Base-by-base conservation (phyloP, 2,888 invertebrate species). In the Lasiommata megera region DNA sequence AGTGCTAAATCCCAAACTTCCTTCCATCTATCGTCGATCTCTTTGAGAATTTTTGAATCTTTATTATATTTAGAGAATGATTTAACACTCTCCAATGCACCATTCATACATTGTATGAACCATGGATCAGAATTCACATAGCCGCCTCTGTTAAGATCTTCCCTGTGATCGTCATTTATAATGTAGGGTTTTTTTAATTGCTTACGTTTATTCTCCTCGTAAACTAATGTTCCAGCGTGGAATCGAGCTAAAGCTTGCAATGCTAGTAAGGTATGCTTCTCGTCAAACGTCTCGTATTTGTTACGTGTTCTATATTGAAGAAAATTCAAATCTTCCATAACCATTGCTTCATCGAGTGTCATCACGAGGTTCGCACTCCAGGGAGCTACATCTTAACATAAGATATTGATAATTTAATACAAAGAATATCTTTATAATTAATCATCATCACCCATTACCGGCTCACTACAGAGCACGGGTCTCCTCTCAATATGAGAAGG, bases 201-300 rank as follows among this genome's bases (percentile, higher is more conserved):
- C 64, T 67, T 81, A 54, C 69, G 83, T 72, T 64, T 86, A 12
- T 73, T 76, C 61, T 91, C 84, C 74, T 93, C 92, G 63, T 77
- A 91, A 58, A 92, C 80, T n/a, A 92, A 79, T 1, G 89, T 80
- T n/a, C 88, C 78, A 0, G 92, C 88, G 61, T 93, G 93, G 63
- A 92, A 88, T 62, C 83, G 80, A 0, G 92, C 88, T 44, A 93
- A 65, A 1, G 89, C 80, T 56, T 77, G 75, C 47, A 93, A 71
- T 31, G 91, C 90, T 66, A 82, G 76, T 29, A 84, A 67, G 9
- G 87, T 91, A 62, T 93, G 92, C 1, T 79, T 73, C 51, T 82
- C 71, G 60, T 92, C 92, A 46, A 92, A 88, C 50, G 80, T 74
- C 18, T 76, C 64, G 46, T 84, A 79, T 73, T 83, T 87, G 63